Percentiles rank a stretch among this genome's conserved stretches.
Evolutionary conservation across 2,888 invertebrate genomes (phyloP).

Genomic region (Pachliopta kotzebuea): DNA sequence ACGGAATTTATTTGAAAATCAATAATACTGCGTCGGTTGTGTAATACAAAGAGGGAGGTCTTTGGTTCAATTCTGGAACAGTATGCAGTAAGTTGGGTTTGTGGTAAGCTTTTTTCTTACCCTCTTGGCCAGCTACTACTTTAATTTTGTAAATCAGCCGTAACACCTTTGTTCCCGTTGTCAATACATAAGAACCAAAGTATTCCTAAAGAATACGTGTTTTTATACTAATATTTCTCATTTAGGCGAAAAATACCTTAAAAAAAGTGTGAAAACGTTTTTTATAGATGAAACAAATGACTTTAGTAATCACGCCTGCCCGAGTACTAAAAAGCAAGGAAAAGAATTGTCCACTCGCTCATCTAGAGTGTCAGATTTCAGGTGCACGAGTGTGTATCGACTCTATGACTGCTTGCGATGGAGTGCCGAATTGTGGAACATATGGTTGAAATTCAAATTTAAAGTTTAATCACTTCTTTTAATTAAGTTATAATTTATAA

Average conservation of each 20-base stretch:
- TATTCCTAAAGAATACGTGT: neutral
- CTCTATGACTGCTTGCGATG: slow-evolving; percentile 60
- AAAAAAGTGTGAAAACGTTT: neutral
- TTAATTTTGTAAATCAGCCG: too few species aligned
- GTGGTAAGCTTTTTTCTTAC: too few species aligned
- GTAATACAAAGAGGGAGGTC: too few species aligned
- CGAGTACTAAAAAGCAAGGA: slow-evolving; percentile 42
- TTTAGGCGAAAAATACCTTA: too few species aligned
- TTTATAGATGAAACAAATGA: slow-evolving; percentile 55
- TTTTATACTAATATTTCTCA: neutral
- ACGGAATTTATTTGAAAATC: neutral
- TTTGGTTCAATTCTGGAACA: too few species aligned
- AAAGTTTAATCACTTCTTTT: neutral
- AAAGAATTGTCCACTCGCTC: slow-evolving; percentile 41
- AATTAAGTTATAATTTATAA: neutral
- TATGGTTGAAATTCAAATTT: slow-evolving; percentile 43
- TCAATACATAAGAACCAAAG: too few species aligned
- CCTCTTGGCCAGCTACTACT: too few species aligned
- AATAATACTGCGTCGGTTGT: too few species aligned
- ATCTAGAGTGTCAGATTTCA: slow-evolving; percentile 64
- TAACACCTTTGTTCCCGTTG: too few species aligned
- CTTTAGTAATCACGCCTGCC: slow-evolving; percentile 59
- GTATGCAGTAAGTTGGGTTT: too few species aligned
- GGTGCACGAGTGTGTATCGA: slow-evolving; percentile 66
- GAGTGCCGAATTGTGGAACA: slow-evolving; percentile 68